Percentiles rank a stretch among this genome's conserved stretches.
phyloP scores from a whole-genome alignment of 2,113 vertebrate genomes.

The Equus quagga region DNA sequence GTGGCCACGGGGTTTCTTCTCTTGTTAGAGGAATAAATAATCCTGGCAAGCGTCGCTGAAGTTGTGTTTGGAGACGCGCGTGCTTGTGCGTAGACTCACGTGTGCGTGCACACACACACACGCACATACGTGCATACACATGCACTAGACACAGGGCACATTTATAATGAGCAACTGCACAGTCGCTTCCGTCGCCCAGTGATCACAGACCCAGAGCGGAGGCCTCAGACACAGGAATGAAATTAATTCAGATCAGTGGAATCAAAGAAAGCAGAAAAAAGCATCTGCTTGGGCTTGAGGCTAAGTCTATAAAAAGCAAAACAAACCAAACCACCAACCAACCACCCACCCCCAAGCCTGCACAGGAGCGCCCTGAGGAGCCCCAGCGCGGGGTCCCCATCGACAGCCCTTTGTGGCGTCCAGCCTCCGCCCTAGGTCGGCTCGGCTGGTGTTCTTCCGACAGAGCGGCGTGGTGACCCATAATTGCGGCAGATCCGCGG shows the following conservation, averaged over 20 bases:
- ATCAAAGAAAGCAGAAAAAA: conserved; percentile 2
- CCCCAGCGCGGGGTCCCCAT: background rate
- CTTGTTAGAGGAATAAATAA: fast-evolving
- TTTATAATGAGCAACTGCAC: fast-evolving
- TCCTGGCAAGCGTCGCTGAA: too few species aligned
- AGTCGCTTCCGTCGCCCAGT: fast-evolving
- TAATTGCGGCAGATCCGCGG: conserved; percentile 94
- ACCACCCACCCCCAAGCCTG: background rate
- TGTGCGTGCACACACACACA: fast-evolving
- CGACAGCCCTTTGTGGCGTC: background rate
- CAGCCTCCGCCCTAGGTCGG: background rate
- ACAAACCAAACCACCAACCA: background rate
- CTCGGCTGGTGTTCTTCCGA: conserved; percentile 89
- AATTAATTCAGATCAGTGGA: conserved; percentile 54
- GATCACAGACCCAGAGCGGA: background rate
- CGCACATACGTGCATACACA: fast-evolving
- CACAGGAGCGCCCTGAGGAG: conserved; percentile 20
- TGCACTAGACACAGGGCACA: fast-evolving
- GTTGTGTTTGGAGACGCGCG: fast-evolving
- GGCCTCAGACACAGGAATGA: background rate
- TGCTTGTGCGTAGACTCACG: background rate
- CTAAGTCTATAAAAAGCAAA: conserved; percentile 51
- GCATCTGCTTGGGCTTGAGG: conserved; percentile 30
- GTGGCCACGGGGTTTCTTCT: background rate
- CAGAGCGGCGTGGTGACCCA: conserved; percentile 93